phyloP scores from a whole-genome alignment of 2,113 vertebrate genomes.

The Strigops habroptila region DNA sequence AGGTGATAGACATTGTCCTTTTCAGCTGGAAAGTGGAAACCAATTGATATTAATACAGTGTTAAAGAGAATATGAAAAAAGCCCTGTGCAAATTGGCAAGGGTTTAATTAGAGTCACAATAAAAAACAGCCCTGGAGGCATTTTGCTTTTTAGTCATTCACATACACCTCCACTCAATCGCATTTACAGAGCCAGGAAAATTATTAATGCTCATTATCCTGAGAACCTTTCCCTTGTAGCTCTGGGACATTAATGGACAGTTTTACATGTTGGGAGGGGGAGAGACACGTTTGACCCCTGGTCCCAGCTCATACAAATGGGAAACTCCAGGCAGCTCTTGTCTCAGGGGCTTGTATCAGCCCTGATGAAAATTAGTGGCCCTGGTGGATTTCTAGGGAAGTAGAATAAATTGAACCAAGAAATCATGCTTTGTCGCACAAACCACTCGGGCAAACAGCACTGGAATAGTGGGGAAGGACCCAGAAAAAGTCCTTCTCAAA shows the following conservation, averaged over 20 bases:
- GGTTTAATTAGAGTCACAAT: conserved; percentile 72
- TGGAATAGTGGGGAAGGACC: not conserved
- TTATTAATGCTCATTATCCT: conserved; percentile 44
- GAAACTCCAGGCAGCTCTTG: not conserved
- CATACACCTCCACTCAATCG: conserved; percentile 36
- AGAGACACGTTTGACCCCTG: not conserved
- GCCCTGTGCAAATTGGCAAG: conserved; percentile 66
- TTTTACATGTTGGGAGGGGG: not conserved
- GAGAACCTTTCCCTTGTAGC: conserved; percentile 24
- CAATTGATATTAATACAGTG: conserved; percentile 55
- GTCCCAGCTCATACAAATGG: not conserved
- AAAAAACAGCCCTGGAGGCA: conserved; percentile 67
- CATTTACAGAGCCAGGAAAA: conserved; percentile 13
- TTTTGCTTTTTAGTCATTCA: conserved; percentile 54
- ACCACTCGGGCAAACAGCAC: accelerated
- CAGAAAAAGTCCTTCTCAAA: not conserved
- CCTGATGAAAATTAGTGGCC: not conserved
- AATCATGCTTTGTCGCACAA: not conserved
- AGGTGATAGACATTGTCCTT: conserved; percentile 57
- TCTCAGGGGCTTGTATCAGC: not conserved
- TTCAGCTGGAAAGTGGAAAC: conserved; percentile 54
- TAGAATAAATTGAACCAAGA: not conserved
- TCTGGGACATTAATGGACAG: not conserved
- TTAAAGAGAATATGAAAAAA: conserved; percentile 49
- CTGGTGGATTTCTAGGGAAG: not conserved